Evolutionary conservation across 2,797 vertebrate genomes (phyloP).

Genomic region (Karalla daura): DNA sequence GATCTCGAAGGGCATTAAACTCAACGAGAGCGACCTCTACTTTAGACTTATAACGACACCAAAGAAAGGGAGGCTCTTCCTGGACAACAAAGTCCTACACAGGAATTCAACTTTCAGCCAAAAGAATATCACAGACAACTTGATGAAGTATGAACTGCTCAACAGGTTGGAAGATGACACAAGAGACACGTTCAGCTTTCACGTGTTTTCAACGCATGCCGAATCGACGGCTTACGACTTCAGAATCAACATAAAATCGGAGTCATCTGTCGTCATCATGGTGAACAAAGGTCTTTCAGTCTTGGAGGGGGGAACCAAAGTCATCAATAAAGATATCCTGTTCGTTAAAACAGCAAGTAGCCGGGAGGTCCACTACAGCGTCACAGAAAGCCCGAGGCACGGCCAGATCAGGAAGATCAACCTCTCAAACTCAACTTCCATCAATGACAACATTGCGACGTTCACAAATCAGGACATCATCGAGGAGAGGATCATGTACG

Average conservation of each 20-base stretch:
- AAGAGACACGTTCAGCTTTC: slow-evolving; percentile 86
- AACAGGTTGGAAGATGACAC: slow-evolving; percentile 72
- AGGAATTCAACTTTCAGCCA: slow-evolving; percentile 88
- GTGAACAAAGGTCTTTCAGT: slow-evolving; percentile 87
- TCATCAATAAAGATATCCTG: slow-evolving; percentile 86
- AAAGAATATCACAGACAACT: slow-evolving; percentile 82
- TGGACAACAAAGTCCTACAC: slow-evolving; percentile 79
- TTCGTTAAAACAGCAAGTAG: slow-evolving; percentile 82
- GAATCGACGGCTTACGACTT: slow-evolving; percentile 84
- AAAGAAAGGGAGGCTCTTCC: slow-evolving; percentile 85
- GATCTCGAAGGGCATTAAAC: slow-evolving; percentile 77
- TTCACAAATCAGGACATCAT: slow-evolving; percentile 89
- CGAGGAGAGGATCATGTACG: slow-evolving; percentile 84
- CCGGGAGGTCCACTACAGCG: slow-evolving; percentile 81
- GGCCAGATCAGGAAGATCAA: slow-evolving; percentile 84
- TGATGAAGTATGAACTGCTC: slow-evolving; percentile 85
- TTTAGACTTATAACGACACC: slow-evolving; percentile 86
- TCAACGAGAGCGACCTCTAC: slow-evolving; percentile 81
- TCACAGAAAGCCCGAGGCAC: slow-evolving; percentile 82
- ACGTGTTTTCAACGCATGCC: slow-evolving; percentile 83
- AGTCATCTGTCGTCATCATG: slow-evolving; percentile 75
- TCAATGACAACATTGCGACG: slow-evolving; percentile 73
- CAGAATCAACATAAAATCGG: slow-evolving; percentile 85
- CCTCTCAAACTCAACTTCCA: slow-evolving; percentile 79
- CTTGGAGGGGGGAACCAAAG: slow-evolving; percentile 88